Conservation (phyloP, 2,113 vertebrate species). For the Chaenocephalus aceratus region DNA sequence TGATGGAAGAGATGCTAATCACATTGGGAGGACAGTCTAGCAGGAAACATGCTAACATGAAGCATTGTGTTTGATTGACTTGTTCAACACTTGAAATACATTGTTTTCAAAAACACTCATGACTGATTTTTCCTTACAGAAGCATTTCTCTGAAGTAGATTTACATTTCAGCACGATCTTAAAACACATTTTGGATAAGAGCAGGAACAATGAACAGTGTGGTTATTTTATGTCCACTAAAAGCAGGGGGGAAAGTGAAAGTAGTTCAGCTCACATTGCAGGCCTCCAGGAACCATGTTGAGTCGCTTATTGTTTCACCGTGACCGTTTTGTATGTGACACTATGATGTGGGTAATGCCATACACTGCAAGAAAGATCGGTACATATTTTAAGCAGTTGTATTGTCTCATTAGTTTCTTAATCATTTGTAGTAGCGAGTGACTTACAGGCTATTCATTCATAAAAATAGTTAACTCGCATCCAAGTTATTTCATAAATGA, state of each 20-base stretch:
- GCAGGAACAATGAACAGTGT: not conserved
- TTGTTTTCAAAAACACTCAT: not conserved
- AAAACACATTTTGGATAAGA: too few species aligned
- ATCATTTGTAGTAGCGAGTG: not conserved
- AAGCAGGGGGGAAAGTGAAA: not conserved
- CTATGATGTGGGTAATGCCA: not conserved
- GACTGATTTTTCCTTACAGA: too few species aligned
- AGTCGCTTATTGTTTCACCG: too few species aligned
- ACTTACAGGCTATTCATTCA: not conserved
- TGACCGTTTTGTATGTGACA: too few species aligned
- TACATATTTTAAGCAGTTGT: not conserved
- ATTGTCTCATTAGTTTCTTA: not conserved
- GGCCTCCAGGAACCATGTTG: too few species aligned
- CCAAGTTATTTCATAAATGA: not conserved
- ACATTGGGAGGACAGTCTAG: not conserved
- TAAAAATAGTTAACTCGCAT: not conserved
- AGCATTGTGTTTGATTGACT: not conserved
- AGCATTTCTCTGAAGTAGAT: too few species aligned
- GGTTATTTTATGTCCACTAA: not conserved
- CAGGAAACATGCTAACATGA: not conserved
- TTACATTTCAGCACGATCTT: too few species aligned
- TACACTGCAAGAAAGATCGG: not conserved
- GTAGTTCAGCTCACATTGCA: not conserved
- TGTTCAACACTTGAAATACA: not conserved
- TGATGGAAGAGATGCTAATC: not conserved